phyloP scores from a whole-genome alignment of 2,888 invertebrate species.

The Spisula subtruncata region DNA sequence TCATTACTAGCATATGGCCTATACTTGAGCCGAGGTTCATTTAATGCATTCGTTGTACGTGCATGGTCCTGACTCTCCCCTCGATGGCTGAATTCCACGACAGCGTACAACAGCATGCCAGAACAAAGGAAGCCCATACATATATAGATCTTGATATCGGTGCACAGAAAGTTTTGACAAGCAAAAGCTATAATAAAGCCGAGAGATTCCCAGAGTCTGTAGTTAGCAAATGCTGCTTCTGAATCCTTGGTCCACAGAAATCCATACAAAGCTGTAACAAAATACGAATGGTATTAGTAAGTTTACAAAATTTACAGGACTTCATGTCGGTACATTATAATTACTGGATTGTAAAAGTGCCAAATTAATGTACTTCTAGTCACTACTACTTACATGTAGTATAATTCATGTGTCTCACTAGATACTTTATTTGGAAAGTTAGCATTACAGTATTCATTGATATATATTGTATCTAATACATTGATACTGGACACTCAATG shows the following conservation, averaged over 20 bases:
- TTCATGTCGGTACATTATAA: too few species aligned
- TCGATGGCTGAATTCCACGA: slow-evolving; percentile 63
- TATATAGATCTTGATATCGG: slow-evolving; percentile 91
- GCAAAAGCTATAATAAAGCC: slow-evolving; percentile 96
- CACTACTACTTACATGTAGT: too few species aligned
- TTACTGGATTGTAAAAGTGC: too few species aligned
- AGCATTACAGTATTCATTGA: too few species aligned
- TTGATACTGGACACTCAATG: too few species aligned
- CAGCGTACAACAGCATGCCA: slow-evolving; percentile 73
- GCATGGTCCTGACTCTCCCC: neutral
- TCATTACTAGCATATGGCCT: too few species aligned
- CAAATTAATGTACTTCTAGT: too few species aligned
- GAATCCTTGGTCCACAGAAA: slow-evolving; percentile 74
- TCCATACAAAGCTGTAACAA: slow-evolving; percentile 77
- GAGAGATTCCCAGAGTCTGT: slow-evolving; percentile 94
- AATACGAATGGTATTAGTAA: neutral
- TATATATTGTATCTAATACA: too few species aligned
- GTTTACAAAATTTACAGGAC: neutral
- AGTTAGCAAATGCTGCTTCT: slow-evolving; percentile 76
- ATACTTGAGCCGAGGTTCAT: too few species aligned
- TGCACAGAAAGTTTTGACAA: slow-evolving; percentile 93
- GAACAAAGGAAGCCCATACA: slow-evolving; percentile 67
- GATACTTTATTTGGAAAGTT: too few species aligned
- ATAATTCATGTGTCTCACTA: too few species aligned
- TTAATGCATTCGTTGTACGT: neutral